phyloP scores from a whole-genome alignment of 2,113 vertebrate genomes.

The Atrichornis clamosus region DNA sequence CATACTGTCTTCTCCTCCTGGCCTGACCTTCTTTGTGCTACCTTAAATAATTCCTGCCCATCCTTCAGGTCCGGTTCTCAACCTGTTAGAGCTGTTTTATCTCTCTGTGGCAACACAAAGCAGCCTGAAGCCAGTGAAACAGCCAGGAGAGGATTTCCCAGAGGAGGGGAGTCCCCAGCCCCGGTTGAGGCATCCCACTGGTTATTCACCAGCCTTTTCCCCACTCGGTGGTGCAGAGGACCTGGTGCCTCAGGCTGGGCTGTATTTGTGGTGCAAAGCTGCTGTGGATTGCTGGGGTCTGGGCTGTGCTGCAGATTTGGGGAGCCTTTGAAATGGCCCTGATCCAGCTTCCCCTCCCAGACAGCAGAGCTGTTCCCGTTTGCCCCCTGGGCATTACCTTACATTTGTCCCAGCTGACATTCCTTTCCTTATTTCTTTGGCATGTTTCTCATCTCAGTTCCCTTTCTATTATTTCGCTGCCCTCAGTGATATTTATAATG shows the following conservation, averaged over 20 bases:
- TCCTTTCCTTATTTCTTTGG: slow-evolving; percentile 30
- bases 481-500: slow-evolving; percentile 34
- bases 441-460: slow-evolving; percentile 38
- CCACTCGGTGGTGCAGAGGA: not conserved
- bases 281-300: not conserved
- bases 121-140: not conserved
- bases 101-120: not conserved
- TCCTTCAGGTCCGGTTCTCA: not conserved
- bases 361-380: not conserved
- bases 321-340: not conserved
- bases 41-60: not conserved
- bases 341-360: not conserved
- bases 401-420: slow-evolving; percentile 22
- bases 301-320: not conserved
- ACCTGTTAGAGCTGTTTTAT: not conserved
- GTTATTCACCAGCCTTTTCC: not conserved
- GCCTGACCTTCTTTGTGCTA: not conserved
- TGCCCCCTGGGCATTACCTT: not conserved
- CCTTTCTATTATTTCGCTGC: slow-evolving; percentile 25
- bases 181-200: not conserved
- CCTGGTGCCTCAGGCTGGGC: not conserved
- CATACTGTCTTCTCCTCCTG: not conserved
- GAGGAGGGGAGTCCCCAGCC: not conserved
- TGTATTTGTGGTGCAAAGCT: not conserved
- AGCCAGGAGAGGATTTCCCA: not conserved